phyloP scores from a whole-genome alignment of 2,888 invertebrate genomes.

The Oscheius sp. region DNA sequence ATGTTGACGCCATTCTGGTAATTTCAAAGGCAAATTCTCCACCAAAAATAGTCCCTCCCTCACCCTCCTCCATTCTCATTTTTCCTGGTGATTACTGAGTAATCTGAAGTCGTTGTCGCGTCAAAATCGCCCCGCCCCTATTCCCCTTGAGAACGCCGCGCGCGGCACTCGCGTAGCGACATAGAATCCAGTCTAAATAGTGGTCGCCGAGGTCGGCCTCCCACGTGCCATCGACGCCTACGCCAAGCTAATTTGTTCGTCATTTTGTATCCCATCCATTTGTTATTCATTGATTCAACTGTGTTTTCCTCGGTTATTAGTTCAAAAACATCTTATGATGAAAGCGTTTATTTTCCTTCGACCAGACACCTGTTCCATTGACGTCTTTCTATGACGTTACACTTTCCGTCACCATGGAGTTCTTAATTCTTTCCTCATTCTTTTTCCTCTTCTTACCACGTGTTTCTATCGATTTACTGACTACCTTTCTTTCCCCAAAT shows the following conservation, averaged over 20 bases:
- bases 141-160: neutral
- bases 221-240: conserved; percentile 18
- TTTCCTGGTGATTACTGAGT: conserved; percentile 16
- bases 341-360: too few species aligned
- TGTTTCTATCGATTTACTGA: neutral
- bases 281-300: neutral
- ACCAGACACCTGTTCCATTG: too few species aligned
- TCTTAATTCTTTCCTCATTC: too few species aligned
- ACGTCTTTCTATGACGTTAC: too few species aligned
- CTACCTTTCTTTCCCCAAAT: neutral
- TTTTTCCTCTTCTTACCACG: neutral
- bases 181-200: conserved; percentile 24
- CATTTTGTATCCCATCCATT: neutral
- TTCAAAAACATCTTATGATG: too few species aligned
- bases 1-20: too few species aligned
- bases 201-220: conserved; percentile 22
- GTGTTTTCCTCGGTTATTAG: neutral
- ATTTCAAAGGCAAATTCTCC: neutral
- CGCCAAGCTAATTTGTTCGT: neutral
- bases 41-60: neutral
- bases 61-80: conserved; percentile 14
- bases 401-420: too few species aligned
- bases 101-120: conserved; percentile 14
- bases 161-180: conserved; percentile 4
- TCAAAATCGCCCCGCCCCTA: conserved; percentile 1